Conservation (phyloP, 2,797 vertebrate genomes). For the Manis javanica region DNA sequence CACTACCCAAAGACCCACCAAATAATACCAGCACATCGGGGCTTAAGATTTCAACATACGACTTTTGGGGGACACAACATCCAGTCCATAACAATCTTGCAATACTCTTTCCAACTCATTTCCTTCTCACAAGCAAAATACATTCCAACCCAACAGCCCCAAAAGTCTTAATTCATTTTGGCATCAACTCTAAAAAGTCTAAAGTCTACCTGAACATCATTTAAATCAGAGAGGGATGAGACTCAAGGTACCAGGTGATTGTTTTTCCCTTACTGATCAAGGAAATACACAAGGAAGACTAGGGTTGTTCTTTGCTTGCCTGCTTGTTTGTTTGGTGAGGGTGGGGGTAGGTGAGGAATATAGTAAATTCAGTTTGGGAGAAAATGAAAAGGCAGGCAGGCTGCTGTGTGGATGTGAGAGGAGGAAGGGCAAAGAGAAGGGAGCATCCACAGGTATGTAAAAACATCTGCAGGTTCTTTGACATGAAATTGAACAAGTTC, state of each 20-base stretch:
- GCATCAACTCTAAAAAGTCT: neutral
- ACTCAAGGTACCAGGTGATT: neutral
- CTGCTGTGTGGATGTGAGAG: neutral
- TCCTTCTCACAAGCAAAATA: neutral
- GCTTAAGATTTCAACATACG: neutral
- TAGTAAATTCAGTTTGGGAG: neutral
- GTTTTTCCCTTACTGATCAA: neutral
- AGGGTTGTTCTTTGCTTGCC: neutral
- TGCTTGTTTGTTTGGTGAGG: neutral
- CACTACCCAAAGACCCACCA: neutral
- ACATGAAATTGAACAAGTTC: neutral
- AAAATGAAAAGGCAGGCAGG: neutral
- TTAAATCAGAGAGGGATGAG: neutral
- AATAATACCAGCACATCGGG: neutral
- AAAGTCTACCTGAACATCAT: neutral
- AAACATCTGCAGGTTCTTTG: neutral
- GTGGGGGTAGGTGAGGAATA: neutral
- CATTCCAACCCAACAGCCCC: neutral
- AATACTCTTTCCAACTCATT: neutral
- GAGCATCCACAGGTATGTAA: accelerated
- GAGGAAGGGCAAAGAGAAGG: neutral
- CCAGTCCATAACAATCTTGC: neutral
- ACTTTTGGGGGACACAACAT: neutral
- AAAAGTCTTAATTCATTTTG: neutral
- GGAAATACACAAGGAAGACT: neutral